Percentiles rank a stretch among this genome's conserved stretches.
These are phyloP conservation scores for Rana temporaria DNA, from an alignment of 2,113 vertebrate species.

Conservation along the genomic window DNA sequence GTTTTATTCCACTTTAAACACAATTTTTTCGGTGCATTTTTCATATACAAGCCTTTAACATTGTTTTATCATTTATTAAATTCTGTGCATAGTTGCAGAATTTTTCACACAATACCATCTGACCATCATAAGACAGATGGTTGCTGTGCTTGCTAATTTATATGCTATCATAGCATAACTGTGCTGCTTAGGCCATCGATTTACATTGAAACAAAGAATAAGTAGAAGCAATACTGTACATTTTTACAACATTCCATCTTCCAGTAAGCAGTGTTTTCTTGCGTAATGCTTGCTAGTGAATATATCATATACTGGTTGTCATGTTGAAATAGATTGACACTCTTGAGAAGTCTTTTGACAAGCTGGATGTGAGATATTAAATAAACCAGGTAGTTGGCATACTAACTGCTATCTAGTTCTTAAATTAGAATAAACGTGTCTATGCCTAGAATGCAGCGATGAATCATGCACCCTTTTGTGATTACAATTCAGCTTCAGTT, in stretches of 20 bases:
- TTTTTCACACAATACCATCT: background rate
- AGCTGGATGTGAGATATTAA: slow-evolving; percentile 11
- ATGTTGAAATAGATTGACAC: background rate
- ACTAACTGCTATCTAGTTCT: slow-evolving; percentile 26
- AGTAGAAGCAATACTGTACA: background rate
- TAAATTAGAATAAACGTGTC: slow-evolving; percentile 50
- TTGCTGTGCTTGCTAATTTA: slow-evolving; percentile 15
- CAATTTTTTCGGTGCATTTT: too few relatives aligned
- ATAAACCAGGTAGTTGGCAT: slow-evolving; percentile 3
- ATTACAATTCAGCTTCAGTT: background rate
- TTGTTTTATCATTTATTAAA: too few relatives aligned
- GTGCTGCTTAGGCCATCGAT: slow-evolving; percentile 3
- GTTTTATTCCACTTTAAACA: too few relatives aligned
- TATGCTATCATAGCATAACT: slow-evolving; percentile 20
- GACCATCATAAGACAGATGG: background rate
- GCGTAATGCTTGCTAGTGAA: background rate
- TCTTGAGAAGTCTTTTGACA: slow-evolving; percentile 23
- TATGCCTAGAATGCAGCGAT: slow-evolving; percentile 3
- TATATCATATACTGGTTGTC: background rate
- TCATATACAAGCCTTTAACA: too few relatives aligned
- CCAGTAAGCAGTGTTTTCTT: background rate
- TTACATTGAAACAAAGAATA: background rate
- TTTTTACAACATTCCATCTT: background rate
- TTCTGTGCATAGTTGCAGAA: slow-evolving; percentile 30
- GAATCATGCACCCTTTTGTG: background rate